Percentiles rank a stretch among this genome's conserved stretches.
Conservation (phyloP, 2,797 vertebrate species). For the Tympanoctomys barrerae region DNA sequence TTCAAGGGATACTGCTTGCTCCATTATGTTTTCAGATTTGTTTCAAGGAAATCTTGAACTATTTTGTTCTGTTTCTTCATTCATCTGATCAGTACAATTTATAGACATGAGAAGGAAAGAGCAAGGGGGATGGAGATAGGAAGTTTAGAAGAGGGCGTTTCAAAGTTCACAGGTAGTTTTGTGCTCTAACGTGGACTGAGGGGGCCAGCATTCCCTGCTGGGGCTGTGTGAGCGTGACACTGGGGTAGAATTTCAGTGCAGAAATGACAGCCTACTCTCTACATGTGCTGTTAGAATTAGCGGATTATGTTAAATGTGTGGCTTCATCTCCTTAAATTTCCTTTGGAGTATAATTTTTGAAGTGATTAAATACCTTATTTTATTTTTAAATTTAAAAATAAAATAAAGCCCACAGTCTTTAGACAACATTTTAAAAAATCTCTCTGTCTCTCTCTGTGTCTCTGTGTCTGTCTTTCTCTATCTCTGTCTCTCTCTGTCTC, state of each 20-base stretch:
- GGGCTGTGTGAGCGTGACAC: background rate
- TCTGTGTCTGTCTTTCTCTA: too few species aligned
- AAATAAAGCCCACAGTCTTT: background rate
- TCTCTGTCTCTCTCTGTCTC: too few species aligned
- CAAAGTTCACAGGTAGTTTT: background rate
- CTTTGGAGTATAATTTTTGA: background rate
- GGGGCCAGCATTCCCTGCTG: background rate
- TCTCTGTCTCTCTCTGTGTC: too few species aligned
- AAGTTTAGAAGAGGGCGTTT: background rate
- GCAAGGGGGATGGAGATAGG: background rate
- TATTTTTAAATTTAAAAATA: background rate
- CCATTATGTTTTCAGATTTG: constrained; percentile 42
- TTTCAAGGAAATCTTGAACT: background rate
- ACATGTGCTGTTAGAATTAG: background rate
- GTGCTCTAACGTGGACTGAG: background rate
- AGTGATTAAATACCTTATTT: background rate
- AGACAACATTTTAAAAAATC: background rate
- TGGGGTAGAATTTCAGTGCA: background rate
- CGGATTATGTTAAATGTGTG: background rate
- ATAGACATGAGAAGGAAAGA: background rate
- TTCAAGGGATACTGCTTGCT: background rate
- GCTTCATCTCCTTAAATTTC: background rate
- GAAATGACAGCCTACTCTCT: background rate
- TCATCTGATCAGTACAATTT: background rate
- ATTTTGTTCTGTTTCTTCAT: constrained; percentile 18